phyloP scores from a whole-genome alignment of 2,113 vertebrate genomes.

The Phainopepla nitens region DNA sequence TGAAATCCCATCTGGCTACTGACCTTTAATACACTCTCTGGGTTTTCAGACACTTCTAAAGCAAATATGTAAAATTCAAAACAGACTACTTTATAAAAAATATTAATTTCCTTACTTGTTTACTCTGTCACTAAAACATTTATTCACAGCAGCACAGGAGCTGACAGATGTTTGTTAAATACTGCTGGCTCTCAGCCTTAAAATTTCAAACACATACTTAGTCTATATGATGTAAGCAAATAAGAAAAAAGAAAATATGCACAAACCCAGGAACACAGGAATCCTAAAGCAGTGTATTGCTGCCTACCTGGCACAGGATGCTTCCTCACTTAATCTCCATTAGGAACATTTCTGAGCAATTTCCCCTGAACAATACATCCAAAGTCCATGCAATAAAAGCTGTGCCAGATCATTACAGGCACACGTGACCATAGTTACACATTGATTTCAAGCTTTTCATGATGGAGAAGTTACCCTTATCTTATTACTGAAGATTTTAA shows the following conservation, averaged over 20 bases:
- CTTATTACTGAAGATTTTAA: not conserved
- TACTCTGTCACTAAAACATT: not conserved
- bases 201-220: not conserved
- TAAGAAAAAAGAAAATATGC: not conserved
- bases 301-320: not conserved
- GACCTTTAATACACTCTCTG: not conserved
- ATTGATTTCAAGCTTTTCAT: constrained; percentile 14
- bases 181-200: not conserved
- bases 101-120: not conserved
- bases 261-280: not conserved
- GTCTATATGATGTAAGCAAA: not conserved
- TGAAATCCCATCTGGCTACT: not conserved
- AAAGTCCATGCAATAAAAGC: constrained; percentile 49
- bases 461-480: not conserved
- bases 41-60: not conserved
- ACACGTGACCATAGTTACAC: not conserved
- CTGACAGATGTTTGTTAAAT: not conserved
- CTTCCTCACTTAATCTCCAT: constrained; percentile 13
- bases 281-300: fast-evolving
- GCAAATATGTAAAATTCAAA: not conserved
- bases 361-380: constrained; percentile 29
- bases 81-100: not conserved
- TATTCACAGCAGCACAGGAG: not conserved
- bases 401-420: not conserved
- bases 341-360: constrained; percentile 31